These are phyloP conservation scores for Calypte anna DNA, from an alignment of 2,113 vertebrate genomes.

Conservation along the genomic window DNA sequence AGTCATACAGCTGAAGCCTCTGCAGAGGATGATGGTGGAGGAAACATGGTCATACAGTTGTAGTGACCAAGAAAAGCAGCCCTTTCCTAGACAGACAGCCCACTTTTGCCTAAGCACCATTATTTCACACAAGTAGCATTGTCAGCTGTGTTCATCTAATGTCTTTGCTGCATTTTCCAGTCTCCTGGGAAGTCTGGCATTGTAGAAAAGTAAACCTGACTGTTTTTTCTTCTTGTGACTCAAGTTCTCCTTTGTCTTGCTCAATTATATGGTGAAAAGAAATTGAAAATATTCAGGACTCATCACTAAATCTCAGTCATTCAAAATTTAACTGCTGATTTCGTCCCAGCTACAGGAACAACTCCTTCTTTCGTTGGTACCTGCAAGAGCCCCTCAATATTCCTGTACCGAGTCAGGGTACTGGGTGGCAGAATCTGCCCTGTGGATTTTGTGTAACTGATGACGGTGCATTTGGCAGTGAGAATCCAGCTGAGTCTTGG, in stretches of 20 bases:
- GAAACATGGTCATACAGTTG: neutral
- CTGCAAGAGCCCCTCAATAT: neutral
- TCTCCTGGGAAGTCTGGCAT: neutral
- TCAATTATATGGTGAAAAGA: neutral
- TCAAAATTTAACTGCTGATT: neutral
- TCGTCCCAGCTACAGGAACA: neutral
- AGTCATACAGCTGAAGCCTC: neutral
- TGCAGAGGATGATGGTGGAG: neutral
- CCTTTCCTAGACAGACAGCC: neutral
- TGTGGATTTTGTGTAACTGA: neutral
- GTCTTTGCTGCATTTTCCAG: neutral
- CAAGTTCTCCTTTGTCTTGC: neutral
- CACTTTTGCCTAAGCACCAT: neutral
- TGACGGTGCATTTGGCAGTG: neutral
- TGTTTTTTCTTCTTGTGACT: neutral
- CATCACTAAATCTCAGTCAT: neutral
- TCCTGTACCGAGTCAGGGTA: neutral
- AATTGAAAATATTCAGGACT: neutral
- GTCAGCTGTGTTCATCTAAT: neutral
- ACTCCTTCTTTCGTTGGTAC: neutral
- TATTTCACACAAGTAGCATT: neutral
- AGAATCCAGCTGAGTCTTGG: neutral
- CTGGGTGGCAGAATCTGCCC: neutral
- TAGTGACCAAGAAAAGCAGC: neutral
- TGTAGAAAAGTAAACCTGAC: neutral